Evolutionary conservation across 2,113 vertebrate genomes (phyloP).

Genomic region (Amphiprion ocellaris): DNA sequence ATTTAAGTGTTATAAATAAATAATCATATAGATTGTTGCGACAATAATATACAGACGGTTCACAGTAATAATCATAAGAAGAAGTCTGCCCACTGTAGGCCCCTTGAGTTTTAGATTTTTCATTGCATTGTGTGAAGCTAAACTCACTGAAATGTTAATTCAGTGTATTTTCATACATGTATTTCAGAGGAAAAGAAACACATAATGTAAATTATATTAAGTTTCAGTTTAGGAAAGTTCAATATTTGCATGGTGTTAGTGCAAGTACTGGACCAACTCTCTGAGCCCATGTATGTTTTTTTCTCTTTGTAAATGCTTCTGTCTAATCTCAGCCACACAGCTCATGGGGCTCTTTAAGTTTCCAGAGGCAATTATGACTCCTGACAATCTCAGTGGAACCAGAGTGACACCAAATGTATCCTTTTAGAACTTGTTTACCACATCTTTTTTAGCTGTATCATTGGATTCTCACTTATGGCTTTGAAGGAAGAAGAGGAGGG

Average conservation of each 20-base stretch:
- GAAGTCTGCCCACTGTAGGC: not conserved
- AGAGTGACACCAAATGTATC: conserved; percentile 14
- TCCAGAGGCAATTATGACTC: conserved; percentile 32
- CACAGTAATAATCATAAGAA: conserved; percentile 22
- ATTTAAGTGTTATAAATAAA: conserved; percentile 35
- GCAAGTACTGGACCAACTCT: not conserved
- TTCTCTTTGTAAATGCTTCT: not conserved
- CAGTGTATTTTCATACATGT: not conserved
- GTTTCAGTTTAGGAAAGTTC: not conserved
- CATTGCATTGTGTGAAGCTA: conserved; percentile 6
- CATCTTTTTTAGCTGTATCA: not conserved
- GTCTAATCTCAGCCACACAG: conserved; percentile 23
- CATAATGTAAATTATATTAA: not conserved
- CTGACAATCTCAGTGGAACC: conserved; percentile 14
- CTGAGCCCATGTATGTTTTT: too few species aligned
- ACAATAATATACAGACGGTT: conserved; percentile 21
- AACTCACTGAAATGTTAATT: not conserved
- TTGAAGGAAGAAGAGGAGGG: not conserved
- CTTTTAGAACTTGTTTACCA: not conserved
- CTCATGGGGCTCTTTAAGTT: conserved; percentile 14
- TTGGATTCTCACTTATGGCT: conserved; percentile 28
- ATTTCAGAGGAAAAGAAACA: not conserved
- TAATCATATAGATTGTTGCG: conserved; percentile 28
- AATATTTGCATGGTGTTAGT: conserved; percentile 9
- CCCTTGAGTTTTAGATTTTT: not conserved